Base-by-base conservation (phyloP, 2,888 invertebrate genomes). In the Agrypnus murinus region DNA sequence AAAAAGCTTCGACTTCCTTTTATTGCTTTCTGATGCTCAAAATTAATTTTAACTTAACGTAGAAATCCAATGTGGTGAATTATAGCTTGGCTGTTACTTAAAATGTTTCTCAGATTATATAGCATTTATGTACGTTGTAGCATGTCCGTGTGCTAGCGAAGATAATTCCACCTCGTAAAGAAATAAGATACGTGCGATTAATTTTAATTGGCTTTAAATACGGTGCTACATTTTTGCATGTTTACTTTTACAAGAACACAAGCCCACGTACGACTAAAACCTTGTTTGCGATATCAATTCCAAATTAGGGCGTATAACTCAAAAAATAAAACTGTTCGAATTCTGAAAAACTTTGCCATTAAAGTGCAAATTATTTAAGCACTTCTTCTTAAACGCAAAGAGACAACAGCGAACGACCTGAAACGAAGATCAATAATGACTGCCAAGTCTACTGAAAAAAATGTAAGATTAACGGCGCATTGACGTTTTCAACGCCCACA, bases 201-300 rank as follows among this genome's bases (percentile, higher is more conserved):
- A 71, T 71, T 71, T 71, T 71, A 71, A 71, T 71, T 71, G 71
- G 71, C 71, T 58, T 71, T 71, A 71, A 71, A 71, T 71, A 71
- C 71, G 62, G 32, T 53, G 55, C 57, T 46, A 66, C 66, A 71
- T 71, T 71, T 70, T 71, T 66, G 71, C 71, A 71, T 71, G 71
- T 71, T 66, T 45, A 10, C 57, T 57, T 40, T 58, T 66, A 66
- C 71, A 66, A 66, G 71, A 66, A 71, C 62, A 34, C 46, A 70
- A 65, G 58, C 71, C 71, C 71, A 71, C 71, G 66, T 68, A 62
- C 31, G 36, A 38, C 45, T 34, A 50, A 65, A 40, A 68, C 63
- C 69, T 64, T 48, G 69, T 58, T 64, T 57, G 57, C 14, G 64
- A 57, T 64, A 64, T 64, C 64, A 43, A 50, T 25, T 45, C 45